These are phyloP conservation scores for Macroglossus sobrinus DNA, from an alignment of 2,113 vertebrate genomes.

Conservation along the genomic window DNA sequence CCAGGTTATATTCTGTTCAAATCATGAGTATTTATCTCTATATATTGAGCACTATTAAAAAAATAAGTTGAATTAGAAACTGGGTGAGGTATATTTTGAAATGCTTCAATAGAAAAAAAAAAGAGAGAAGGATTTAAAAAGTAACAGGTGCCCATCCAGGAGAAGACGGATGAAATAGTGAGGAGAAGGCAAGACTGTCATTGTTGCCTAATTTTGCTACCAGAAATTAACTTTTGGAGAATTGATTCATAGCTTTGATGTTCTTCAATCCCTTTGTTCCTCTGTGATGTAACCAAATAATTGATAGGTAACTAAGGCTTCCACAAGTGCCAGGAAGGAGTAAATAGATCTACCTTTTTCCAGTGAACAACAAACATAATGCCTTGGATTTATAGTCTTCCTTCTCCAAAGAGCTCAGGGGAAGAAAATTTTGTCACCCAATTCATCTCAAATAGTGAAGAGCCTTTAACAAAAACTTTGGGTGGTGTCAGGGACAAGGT, in stretches of 20 bases:
- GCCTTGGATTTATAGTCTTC: conserved; percentile 41
- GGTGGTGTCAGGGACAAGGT: background rate
- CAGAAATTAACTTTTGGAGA: background rate
- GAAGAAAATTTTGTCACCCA: background rate
- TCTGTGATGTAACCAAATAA: conserved; percentile 21
- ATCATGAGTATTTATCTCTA: background rate
- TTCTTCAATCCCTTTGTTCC: conserved; percentile 5
- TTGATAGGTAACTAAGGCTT: conserved; percentile 33
- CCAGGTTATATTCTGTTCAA: background rate
- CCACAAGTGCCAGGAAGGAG: background rate
- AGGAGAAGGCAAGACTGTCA: background rate
- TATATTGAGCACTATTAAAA: background rate
- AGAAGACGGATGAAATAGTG: background rate
- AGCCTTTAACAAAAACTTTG: conserved; percentile 28
- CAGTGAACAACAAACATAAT: conserved; percentile 18
- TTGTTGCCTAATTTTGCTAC: background rate
- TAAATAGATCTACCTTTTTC: conserved; percentile 45
- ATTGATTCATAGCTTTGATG: background rate
- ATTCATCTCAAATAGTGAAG: conserved; percentile 34
- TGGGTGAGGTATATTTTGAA: background rate
- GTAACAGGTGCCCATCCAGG: background rate
- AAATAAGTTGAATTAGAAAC: background rate
- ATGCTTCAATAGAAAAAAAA: background rate
- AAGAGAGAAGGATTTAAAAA: background rate
- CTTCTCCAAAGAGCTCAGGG: conserved; percentile 33